A percentile compares a stretch with the other conserved stretches of the same genome.
Evolutionary conservation across 2,797 vertebrate genomes (phyloP).

Genomic region (Octomys mimax): DNA sequence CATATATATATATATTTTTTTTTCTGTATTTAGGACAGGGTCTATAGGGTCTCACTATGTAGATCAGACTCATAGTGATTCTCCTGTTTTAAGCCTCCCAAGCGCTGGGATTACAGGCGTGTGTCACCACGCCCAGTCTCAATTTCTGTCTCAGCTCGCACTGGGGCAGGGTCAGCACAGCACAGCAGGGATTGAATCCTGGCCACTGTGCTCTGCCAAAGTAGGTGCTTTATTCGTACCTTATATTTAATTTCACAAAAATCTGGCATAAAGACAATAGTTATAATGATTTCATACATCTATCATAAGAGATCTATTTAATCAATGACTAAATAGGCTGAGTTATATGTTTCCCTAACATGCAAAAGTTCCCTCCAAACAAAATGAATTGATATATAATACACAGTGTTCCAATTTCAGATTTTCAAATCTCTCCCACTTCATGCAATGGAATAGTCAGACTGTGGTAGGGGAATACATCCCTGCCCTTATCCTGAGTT

Average conservation of each 20-base stretch:
- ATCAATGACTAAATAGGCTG: slow-evolving; percentile 40
- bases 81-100: no score
- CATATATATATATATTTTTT: no score
- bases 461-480: not conserved
- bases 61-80: no score
- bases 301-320: slow-evolving; percentile 14
- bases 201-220: no score
- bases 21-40: no score
- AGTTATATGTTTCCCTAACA: slow-evolving; percentile 6
- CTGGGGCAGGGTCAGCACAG: no score
- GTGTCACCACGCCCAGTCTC: no score
- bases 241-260: slow-evolving; percentile 58
- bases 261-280: not conserved
- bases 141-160: no score
- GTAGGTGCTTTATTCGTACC: not conserved
- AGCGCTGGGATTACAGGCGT: no score
- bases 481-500: not conserved
- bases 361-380: slow-evolving; percentile 40
- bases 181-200: no score
- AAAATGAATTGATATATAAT: not conserved
- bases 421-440: slow-evolving; percentile 30
- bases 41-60: no score
- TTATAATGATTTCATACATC: slow-evolving; percentile 41
- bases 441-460: not conserved
- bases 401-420: slow-evolving; percentile 17